These are phyloP conservation scores for Phymorhynchus buccinoides DNA, from an alignment of 1,140 invertebrate species.

Conservation along the genomic window DNA sequence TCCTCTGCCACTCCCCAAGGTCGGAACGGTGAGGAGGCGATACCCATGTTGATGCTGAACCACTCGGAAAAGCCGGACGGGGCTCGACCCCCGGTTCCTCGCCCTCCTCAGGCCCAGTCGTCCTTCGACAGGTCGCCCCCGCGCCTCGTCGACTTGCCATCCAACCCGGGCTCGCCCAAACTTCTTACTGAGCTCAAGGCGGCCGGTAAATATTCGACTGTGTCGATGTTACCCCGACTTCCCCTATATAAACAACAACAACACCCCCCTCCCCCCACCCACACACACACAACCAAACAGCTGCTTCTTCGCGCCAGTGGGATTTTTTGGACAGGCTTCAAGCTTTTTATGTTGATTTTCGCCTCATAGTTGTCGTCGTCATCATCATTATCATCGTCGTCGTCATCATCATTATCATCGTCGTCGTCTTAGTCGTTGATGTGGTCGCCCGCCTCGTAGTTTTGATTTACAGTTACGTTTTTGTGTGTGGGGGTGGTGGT, in stretches of 20 bases:
- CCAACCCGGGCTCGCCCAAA: constrained; percentile 63
- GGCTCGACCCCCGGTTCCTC: constrained; percentile 55
- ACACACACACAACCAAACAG: background rate
- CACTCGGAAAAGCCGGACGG: constrained; percentile 70
- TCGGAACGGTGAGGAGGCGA: constrained; percentile 72
- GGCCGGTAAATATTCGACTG: constrained; percentile 66
- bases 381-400: too few relatives aligned
- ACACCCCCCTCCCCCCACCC: background rate
- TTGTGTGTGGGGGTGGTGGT: too few relatives aligned
- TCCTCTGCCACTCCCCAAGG: too few relatives aligned
- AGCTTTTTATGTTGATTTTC: background rate
- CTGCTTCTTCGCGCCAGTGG: background rate
- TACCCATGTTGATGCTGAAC: constrained; percentile 75
- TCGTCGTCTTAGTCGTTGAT: too few relatives aligned
- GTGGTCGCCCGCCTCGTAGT: too few relatives aligned
- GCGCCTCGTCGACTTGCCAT: constrained; percentile 67
- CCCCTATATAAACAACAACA: constrained; percentile 6
- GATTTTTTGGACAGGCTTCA: background rate
- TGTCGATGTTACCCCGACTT: too few relatives aligned
- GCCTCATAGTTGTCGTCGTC: too few relatives aligned
- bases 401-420: too few relatives aligned
- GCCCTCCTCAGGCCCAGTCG: constrained; percentile 38
- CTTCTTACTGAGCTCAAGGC: constrained; percentile 67
- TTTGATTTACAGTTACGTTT: too few relatives aligned
- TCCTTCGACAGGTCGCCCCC: constrained; percentile 61